phyloP scores from a whole-genome alignment of 2,888 invertebrate species.

The Odontocerum albicorne region DNA sequence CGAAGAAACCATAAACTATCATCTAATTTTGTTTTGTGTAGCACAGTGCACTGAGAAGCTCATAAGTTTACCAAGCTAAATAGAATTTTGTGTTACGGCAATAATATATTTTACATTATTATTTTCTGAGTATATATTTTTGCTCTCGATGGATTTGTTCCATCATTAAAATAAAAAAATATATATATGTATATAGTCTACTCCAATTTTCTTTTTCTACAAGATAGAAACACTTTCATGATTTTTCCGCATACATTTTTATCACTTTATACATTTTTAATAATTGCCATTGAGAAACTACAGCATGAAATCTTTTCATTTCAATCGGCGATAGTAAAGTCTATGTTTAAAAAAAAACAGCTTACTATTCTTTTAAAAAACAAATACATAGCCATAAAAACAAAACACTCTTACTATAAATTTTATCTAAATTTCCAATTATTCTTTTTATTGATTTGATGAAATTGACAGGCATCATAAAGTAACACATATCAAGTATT shows the following conservation, averaged over 20 bases:
- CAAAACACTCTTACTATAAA: too few relatives aligned
- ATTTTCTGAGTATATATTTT: not conserved
- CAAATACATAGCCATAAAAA: too few relatives aligned
- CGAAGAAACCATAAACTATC: not conserved
- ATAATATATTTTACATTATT: not conserved
- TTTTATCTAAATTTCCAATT: too few relatives aligned
- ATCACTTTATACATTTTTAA: conserved; percentile 13
- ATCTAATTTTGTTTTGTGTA: conserved; percentile 13
- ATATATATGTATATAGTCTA: not conserved
- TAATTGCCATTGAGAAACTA: too few relatives aligned
- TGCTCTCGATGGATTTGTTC: not conserved
- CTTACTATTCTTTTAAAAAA: too few relatives aligned
- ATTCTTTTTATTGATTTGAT: too few relatives aligned
- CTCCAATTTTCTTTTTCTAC: not conserved
- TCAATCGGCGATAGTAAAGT: too few relatives aligned
- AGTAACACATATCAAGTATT: too few relatives aligned
- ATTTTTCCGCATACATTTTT: conserved; percentile 15
- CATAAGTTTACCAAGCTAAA: conserved; percentile 19
- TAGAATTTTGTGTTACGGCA: conserved; percentile 5
- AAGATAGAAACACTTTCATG: not conserved
- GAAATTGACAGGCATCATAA: too few relatives aligned
- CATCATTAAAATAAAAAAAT: not conserved
- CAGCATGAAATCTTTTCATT: too few relatives aligned
- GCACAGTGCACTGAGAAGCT: conserved; percentile 28
- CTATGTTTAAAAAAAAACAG: too few relatives aligned